Evolutionary conservation across 2,113 vertebrate species (phyloP).

Genomic region (Tonatia bakeri): DNA sequence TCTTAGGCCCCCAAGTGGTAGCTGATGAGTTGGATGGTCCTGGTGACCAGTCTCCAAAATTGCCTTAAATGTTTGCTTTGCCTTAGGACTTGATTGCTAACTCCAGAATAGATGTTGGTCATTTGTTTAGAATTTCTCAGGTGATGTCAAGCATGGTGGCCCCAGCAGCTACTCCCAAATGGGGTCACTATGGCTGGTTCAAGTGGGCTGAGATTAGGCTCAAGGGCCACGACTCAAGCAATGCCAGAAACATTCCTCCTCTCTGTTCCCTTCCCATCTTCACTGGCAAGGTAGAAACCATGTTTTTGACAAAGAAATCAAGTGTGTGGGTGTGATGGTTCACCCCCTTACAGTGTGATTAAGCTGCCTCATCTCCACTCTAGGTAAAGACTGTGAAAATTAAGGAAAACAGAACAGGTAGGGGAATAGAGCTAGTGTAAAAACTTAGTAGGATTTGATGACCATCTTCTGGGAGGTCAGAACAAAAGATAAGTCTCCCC

Average conservation of each 20-base stretch:
- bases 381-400: conserved; percentile 51
- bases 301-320: conserved; percentile 73
- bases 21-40: not conserved
- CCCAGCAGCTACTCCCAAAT: conserved; percentile 36
- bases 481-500: not conserved
- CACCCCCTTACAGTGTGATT: conserved; percentile 63
- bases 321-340: conserved; percentile 35
- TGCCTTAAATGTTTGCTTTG: not conserved
- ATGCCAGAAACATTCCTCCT: not conserved
- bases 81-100: not conserved
- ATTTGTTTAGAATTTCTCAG: not conserved
- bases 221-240: conserved; percentile 59
- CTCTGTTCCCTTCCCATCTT: conserved; percentile 62
- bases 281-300: conserved; percentile 72
- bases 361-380: conserved; percentile 41
- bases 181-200: not conserved
- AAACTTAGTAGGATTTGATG: not conserved
- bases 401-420: conserved; percentile 16
- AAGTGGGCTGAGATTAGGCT: not conserved
- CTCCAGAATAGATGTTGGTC: not conserved
- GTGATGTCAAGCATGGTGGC: not conserved
- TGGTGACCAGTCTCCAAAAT: not conserved
- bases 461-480: not conserved
- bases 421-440: conserved; percentile 20
- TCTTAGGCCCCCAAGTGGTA: not conserved